phyloP scores from a whole-genome alignment of 37 sponge, comb jelly and placozoan genomes.

The Ephydatia muelleri region DNA sequence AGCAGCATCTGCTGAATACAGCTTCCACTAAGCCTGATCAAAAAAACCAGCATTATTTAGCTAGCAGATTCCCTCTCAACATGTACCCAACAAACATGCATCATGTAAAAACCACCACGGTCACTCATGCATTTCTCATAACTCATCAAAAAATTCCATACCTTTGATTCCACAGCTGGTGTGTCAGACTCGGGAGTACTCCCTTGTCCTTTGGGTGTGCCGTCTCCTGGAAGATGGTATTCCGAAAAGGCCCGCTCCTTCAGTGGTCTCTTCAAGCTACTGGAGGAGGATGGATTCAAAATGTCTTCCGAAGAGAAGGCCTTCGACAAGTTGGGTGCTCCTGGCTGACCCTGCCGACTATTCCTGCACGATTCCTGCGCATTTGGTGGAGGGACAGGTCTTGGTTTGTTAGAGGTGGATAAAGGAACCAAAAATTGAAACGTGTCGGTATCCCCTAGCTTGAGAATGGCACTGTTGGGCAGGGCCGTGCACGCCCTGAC shows the following conservation, averaged over 20 bases:
- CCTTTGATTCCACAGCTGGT: too few species aligned
- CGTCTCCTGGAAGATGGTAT: constrained; percentile 25
- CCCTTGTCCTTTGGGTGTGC: too few species aligned
- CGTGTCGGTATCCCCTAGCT: constrained; percentile 37
- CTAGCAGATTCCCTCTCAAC: too few species aligned
- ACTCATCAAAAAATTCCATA: too few species aligned
- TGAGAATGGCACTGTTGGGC: constrained; percentile 34
- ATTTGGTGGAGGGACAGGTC: not conserved
- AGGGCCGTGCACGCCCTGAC: constrained; percentile 45
- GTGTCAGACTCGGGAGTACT: too few species aligned
- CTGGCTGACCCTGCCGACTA: too few species aligned
- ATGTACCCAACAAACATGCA: too few species aligned
- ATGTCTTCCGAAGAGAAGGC: constrained; percentile 42
- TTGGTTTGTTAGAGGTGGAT: not conserved
- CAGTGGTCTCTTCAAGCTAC: not conserved
- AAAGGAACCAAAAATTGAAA: constrained; percentile 64
- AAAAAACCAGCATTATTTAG: too few species aligned
- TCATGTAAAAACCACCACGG: too few species aligned
- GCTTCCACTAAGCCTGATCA: not conserved
- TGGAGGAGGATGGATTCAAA: not conserved
- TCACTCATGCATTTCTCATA: too few species aligned
- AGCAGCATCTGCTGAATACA: not conserved
- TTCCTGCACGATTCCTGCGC: not conserved
- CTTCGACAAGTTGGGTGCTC: constrained; percentile 16
- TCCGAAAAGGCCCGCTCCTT: constrained; percentile 34